Conservation (phyloP, 2,113 vertebrate species). For the Aspiorhynchus laticeps region DNA sequence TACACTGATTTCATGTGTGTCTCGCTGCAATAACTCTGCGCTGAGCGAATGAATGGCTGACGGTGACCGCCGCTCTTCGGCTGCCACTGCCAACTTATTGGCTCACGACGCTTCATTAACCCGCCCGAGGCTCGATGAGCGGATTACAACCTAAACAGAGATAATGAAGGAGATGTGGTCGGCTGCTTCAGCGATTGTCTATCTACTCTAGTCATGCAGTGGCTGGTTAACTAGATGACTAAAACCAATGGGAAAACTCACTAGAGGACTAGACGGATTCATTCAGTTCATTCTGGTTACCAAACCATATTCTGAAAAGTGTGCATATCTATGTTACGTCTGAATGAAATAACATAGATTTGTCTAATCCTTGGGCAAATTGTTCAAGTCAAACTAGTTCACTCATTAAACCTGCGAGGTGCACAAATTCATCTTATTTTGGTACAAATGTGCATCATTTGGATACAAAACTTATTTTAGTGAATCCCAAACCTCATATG, state of each 20-base stretch:
- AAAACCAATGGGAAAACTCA: background rate
- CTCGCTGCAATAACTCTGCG: conserved; percentile 70
- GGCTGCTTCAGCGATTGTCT: background rate
- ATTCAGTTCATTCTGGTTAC: background rate
- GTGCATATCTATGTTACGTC: background rate
- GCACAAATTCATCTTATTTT: background rate
- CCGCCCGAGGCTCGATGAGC: conserved; percentile 65
- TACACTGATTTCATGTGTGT: conserved; percentile 70
- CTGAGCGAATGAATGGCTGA: conserved; percentile 73
- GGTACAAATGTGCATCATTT: background rate
- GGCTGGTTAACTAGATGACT: conserved; percentile 19
- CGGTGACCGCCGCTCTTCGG: conserved; percentile 64
- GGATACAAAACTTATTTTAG: background rate
- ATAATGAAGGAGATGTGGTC: conserved; percentile 20
- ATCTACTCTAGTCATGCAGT: background rate
- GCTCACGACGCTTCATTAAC: conserved; percentile 76
- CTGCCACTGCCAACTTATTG: conserved; percentile 70
- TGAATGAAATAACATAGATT: background rate
- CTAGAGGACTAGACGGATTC: background rate
- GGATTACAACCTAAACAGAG: conserved; percentile 63
- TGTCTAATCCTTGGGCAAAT: background rate
- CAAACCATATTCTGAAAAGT: background rate
- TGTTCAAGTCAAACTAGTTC: background rate
- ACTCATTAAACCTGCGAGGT: background rate
- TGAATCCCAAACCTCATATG: background rate